Conservation (phyloP, 2,888 invertebrate genomes). For the Branchinecta sandiegonensis region DNA sequence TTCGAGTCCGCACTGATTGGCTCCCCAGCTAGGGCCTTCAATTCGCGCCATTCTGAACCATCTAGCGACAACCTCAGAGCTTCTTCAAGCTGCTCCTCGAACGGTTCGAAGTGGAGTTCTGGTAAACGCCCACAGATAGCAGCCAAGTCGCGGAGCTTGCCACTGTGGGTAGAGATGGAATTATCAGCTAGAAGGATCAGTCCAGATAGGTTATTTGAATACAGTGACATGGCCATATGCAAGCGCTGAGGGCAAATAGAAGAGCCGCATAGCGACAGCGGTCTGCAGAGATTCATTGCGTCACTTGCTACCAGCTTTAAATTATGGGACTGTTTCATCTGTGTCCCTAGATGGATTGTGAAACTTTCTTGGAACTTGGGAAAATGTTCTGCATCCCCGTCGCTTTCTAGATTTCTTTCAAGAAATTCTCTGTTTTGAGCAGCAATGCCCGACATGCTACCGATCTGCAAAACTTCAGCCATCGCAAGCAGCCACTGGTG, state of each 20-base stretch:
- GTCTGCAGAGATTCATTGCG: slow-evolving; percentile 57
- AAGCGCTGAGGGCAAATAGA: slow-evolving; percentile 51
- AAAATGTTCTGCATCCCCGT: neutral
- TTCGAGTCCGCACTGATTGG: slow-evolving; percentile 12
- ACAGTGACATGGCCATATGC: slow-evolving; percentile 83
- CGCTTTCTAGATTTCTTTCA: neutral
- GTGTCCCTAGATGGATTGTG: slow-evolving; percentile 92
- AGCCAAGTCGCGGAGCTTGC: slow-evolving; percentile 47
- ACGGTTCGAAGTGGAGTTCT: slow-evolving; percentile 82
- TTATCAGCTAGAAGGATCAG: slow-evolving; percentile 65
- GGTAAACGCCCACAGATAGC: slow-evolving; percentile 61
- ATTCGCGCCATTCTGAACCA: slow-evolving; percentile 37
- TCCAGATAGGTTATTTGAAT: slow-evolving; percentile 77
- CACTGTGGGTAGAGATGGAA: slow-evolving; percentile 46
- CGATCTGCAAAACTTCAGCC: slow-evolving; percentile 52
- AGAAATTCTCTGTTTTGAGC: neutral
- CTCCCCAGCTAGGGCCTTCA: neutral
- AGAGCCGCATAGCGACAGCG: slow-evolving; percentile 25
- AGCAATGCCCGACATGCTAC: slow-evolving; percentile 32
- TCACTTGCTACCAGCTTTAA: slow-evolving; percentile 75
- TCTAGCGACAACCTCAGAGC: slow-evolving; percentile 44
- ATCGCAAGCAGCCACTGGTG: slow-evolving; percentile 75
- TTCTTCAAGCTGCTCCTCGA: slow-evolving; percentile 68
- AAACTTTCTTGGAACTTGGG: slow-evolving; percentile 75
- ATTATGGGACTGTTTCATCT: slow-evolving; percentile 97